Percentiles rank a stretch among this genome's conserved stretches.
Evolutionary conservation across 92 coral and sea anemone genomes (phyloP).

Genomic region (Phenganax marumi): DNA sequence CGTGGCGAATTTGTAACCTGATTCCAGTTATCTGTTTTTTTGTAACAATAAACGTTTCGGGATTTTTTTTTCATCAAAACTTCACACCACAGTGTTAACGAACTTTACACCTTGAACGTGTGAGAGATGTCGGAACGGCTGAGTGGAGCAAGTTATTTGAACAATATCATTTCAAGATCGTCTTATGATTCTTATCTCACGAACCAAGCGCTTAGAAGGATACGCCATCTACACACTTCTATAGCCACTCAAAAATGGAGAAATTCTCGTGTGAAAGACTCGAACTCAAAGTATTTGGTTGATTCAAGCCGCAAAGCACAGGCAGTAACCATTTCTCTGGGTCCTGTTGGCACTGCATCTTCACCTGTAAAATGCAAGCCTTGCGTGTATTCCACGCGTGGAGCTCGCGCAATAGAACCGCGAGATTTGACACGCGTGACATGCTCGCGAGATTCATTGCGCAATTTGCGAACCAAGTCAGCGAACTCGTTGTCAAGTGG

Average conservation of each 20-base stretch:
- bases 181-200: conserved; percentile 17
- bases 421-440: conserved; percentile 4
- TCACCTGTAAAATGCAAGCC: conserved; percentile 3
- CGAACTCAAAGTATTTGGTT: not conserved
- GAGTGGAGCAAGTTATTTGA: not conserved
- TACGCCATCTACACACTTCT: conserved; percentile 31
- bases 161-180: not conserved
- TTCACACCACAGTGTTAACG: not conserved
- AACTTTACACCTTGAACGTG: not conserved
- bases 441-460: conserved; percentile 23
- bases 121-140: conserved; percentile 11
- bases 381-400: conserved; percentile 16
- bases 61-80: not conserved
- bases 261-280: conserved; percentile 12
- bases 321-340: conserved; percentile 8
- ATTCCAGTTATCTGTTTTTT: not conserved
- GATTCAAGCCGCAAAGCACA: conserved; percentile 6
- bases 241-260: conserved; percentile 39
- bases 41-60: not conserved
- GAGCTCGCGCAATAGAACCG: not conserved
- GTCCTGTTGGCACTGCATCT: not conserved
- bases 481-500: not conserved
- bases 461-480: not conserved
- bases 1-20: too few relatives aligned
- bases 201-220: conserved; percentile 22